Evolutionary conservation across 2,113 vertebrate species (phyloP), one percentile per base, ranked within the genome.

Genomic region (Tenrec ecaudatus): DNA sequence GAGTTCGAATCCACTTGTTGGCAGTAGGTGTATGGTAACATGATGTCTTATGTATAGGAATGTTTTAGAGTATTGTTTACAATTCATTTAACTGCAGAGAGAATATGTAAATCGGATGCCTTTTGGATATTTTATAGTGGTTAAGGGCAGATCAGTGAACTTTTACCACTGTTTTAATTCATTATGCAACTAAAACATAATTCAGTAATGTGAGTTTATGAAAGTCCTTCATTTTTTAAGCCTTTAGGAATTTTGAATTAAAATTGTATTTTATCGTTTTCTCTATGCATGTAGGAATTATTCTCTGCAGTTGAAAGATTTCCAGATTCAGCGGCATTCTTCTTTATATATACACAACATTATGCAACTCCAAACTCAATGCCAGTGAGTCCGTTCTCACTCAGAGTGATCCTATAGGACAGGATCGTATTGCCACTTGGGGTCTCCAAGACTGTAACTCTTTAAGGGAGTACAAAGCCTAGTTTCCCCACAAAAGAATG

Each of bases 201-300:
- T 22, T 43, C 43, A 47, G 29, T 66, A 60, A 23, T 40, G 75
- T 81, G 25, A n/a, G 6, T 66, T 64, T 78, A 31, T 38, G 29
- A 29, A 89, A 20, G 12, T 47, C 64, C 58, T n/a, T 33, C 4
- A 19, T 78, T 20, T 16, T 73, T 86, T 64, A 86, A 71, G 20
- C 25, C 77, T 25, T 57, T 64, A 77, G 17, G 40, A 16, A 82
- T 82, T 93, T 79, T 57, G 25, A 91, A 77, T 86, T 91, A 84
- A 94, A 89, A 47, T 75, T n/a, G 0, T 15, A 78, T 88, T 94
- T 77, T 53, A n/a, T 47, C 66, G 17, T 80, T 79, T 85, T 71
- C 15, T 29, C 89, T 64, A 33, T 83, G 2, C 8, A 53, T 73
- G 29, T 12, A 75, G 23, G 11, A 15, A 66, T 93, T 88, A 83